These are phyloP conservation scores for Intellagama lesueurii DNA, from an alignment of 2,797 vertebrate species.

Conservation along the genomic window DNA sequence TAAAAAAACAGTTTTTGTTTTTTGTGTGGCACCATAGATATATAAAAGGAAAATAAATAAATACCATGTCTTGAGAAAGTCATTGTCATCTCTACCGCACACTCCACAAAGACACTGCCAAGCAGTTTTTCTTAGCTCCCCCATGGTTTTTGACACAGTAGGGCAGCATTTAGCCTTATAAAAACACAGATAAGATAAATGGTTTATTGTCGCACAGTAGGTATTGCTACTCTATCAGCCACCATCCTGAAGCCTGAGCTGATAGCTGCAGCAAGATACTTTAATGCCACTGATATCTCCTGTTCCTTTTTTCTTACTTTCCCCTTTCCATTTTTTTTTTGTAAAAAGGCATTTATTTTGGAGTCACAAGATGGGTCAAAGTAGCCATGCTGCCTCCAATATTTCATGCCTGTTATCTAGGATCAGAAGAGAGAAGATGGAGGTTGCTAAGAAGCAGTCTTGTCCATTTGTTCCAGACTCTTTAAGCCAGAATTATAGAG, in stretches of 20 bases:
- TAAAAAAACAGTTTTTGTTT: not conserved
- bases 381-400: conserved; percentile 29
- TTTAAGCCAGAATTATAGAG: conserved; percentile 34
- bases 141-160: conserved; percentile 52
- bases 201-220: conserved; percentile 60
- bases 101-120: conserved; percentile 57
- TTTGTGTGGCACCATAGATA: not conserved
- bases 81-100: conserved; percentile 39
- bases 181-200: conserved; percentile 67
- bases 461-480: conserved; percentile 1
- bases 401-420: conserved; percentile 48
- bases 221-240: conserved; percentile 64
- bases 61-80: conserved; percentile 35
- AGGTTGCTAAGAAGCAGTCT: conserved; percentile 37
- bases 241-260: conserved; percentile 52
- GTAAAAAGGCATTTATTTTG: conserved; percentile 57
- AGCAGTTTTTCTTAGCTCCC: conserved; percentile 26
- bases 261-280: conserved; percentile 61
- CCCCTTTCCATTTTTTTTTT: not conserved
- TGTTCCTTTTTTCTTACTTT: not conserved
- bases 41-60: conserved; percentile 5
- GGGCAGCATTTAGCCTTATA: conserved; percentile 62
- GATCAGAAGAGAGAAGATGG: conserved; percentile 46
- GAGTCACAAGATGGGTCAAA: conserved; percentile 60
- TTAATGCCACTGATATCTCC: conserved; percentile 50